Evolutionary conservation across 2,797 vertebrate species (phyloP).

Genomic region (Amblyraja radiata): DNA sequence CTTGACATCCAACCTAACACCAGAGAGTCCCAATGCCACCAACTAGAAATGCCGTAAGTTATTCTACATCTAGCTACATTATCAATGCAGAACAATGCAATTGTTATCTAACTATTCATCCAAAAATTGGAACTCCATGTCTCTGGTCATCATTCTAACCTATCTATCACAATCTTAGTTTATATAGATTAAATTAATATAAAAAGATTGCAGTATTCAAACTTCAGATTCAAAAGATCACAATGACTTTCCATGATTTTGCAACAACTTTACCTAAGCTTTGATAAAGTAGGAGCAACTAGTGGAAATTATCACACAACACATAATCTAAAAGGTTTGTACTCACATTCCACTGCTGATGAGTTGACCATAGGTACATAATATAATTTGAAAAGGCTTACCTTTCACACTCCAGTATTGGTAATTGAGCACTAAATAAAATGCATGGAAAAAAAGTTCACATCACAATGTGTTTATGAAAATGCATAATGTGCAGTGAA

Average conservation of each 20-base stretch:
- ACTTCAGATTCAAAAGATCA: neutral
- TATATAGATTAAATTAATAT: neutral
- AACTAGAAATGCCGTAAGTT: too few relatives aligned
- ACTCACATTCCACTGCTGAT: too few relatives aligned
- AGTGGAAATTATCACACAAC: neutral
- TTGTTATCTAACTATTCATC: neutral
- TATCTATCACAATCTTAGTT: neutral
- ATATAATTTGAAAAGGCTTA: too few relatives aligned
- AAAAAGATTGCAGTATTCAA: neutral
- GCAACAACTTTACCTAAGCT: neutral
- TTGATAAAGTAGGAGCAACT: neutral
- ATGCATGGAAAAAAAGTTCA: too few relatives aligned
- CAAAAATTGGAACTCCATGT: neutral
- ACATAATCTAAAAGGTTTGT: neutral
- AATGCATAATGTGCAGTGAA: too few relatives aligned
- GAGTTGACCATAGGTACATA: too few relatives aligned
- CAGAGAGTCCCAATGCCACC: too few relatives aligned
- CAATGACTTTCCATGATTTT: neutral
- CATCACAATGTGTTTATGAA: too few relatives aligned
- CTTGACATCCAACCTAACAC: neutral
- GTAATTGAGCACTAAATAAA: too few relatives aligned
- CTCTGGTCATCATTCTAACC: neutral
- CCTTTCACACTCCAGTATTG: too few relatives aligned
- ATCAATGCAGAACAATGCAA: too few relatives aligned
- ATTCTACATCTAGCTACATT: too few relatives aligned